Conservation (phyloP, 2,888 invertebrate species). For the Campopleginae sp. region DNA sequence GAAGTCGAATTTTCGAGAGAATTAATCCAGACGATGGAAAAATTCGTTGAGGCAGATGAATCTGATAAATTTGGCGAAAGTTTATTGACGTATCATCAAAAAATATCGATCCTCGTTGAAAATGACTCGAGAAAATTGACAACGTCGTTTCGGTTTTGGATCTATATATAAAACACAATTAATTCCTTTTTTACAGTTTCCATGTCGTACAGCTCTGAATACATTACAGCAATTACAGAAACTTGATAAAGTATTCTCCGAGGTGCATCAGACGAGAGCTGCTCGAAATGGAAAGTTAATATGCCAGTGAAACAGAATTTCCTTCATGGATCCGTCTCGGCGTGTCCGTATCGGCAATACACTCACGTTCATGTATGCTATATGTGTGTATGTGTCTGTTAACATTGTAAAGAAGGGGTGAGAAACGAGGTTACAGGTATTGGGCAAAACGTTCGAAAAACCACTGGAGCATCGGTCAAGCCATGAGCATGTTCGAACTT, state of each 20-base stretch:
- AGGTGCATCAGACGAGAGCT: background rate
- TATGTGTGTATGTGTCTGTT: background rate
- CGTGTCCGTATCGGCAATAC: background rate
- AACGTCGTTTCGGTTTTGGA: background rate
- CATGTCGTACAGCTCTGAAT: background rate
- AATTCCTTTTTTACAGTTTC: background rate
- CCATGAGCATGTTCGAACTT: conserved; percentile 58
- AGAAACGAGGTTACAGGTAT: conserved; percentile 40
- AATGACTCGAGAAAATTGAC: background rate
- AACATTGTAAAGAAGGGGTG: conserved; percentile 30
- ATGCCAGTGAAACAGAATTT: background rate
- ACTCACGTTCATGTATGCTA: background rate
- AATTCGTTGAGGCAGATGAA: background rate
- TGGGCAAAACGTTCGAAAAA: conserved; percentile 61
- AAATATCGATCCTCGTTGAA: background rate
- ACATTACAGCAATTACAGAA: background rate
- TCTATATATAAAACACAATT: background rate
- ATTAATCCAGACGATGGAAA: background rate
- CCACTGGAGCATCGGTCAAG: conserved; percentile 53
- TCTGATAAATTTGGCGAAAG: background rate
- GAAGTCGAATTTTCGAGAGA: background rate
- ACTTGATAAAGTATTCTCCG: background rate
- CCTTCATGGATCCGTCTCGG: background rate
- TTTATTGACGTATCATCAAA: background rate
- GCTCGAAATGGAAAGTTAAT: conserved; percentile 4